Evolutionary conservation across 2,797 vertebrate genomes (phyloP), one percentile per base, ranked within the genome.

Genomic region (Adelosebastes latens): DNA sequence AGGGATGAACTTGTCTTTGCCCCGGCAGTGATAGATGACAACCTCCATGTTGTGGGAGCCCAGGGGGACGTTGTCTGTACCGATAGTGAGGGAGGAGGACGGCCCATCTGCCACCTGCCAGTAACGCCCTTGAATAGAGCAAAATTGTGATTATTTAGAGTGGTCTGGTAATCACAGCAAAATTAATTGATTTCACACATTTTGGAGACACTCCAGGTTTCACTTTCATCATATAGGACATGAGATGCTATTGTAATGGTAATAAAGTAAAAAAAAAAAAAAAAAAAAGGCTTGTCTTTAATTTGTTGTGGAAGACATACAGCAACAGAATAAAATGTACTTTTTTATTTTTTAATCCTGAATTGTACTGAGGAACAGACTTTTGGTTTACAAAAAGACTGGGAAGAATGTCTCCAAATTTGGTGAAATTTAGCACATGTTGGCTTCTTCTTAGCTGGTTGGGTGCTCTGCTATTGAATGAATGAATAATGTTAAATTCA

Each of bases 21-120:
- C 97, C 0, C 97, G 96, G 75, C 91, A 96, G 92, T 99, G 98
- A 87, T 98, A 99, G 80, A 99, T 96, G 2, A 97, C 95, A 0
- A 99, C 94, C 88, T 97, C 96, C 98, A 99, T 99, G 91, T 83
- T 96, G 89, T 99, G 97, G 83, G 98, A 97, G 82, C 98, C 98
- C 72, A 97, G 93, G 0, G 94, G 81, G 2, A 97, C 69, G 4
- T 95, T 95, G 9, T 92, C 95, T 16, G 98, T 99, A 13, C 92
- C 93, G 20, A 99, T 94, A 42, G 94, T 94, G 65, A 99, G 95
- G 34, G 82, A 94, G 11, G 97, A 98, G 2, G 94, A 92, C 0
- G 98, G 95, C 0, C 98, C 97, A 2, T 96, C 98, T 75, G 97
- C 96, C 82, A 98, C 96, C 94, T 99, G 98, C 98, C 97, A 99